These are phyloP conservation scores for Acanthacorydalis orientalis DNA, from an alignment of 2,888 invertebrate genomes.

Conservation along the genomic window DNA sequence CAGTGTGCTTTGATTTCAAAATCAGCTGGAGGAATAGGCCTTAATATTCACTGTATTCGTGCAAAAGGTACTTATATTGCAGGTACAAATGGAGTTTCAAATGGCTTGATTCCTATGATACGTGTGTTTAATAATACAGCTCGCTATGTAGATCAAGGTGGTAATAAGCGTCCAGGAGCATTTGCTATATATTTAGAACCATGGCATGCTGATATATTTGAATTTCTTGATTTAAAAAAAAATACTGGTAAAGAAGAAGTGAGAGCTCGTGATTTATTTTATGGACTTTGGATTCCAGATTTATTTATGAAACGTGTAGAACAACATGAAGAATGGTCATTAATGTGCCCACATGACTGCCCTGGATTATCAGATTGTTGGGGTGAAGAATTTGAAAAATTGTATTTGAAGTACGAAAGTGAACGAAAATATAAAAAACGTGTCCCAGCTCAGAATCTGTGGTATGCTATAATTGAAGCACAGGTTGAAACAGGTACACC, in stretches of 20 bases:
- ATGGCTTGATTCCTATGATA: conserved; percentile 92
- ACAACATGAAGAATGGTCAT: conserved; percentile 69
- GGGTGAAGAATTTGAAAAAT: conserved; percentile 84
- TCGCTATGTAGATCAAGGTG: conserved; percentile 93
- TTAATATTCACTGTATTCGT: conserved; percentile 90
- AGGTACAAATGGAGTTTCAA: conserved; percentile 87
- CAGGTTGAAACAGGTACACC: conserved; percentile 98
- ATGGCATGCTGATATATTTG: conserved; percentile 96
- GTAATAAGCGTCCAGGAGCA: conserved; percentile 93
- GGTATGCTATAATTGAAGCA: conserved; percentile 86
- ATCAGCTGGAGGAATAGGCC: conserved; percentile 91
- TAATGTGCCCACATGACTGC: conserved; percentile 93
- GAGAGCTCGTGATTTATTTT: conserved; percentile 89
- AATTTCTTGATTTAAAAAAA: conserved; percentile 86
- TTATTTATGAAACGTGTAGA: conserved; percentile 93
- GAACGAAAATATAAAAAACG: conserved; percentile 48
- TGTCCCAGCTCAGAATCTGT: conserved; percentile 71
- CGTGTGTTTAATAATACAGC: conserved; percentile 92
- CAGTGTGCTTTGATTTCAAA: conserved; percentile 93
- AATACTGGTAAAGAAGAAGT: conserved; percentile 92
- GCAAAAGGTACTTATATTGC: conserved; percentile 82
- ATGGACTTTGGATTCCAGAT: conserved; percentile 96
- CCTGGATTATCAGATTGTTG: conserved; percentile 83
- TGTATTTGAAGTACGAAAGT: conserved; percentile 78
- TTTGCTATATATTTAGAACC: conserved; percentile 97